phyloP scores from a whole-genome alignment of 2,113 vertebrate species.

The Anser cygnoides region DNA sequence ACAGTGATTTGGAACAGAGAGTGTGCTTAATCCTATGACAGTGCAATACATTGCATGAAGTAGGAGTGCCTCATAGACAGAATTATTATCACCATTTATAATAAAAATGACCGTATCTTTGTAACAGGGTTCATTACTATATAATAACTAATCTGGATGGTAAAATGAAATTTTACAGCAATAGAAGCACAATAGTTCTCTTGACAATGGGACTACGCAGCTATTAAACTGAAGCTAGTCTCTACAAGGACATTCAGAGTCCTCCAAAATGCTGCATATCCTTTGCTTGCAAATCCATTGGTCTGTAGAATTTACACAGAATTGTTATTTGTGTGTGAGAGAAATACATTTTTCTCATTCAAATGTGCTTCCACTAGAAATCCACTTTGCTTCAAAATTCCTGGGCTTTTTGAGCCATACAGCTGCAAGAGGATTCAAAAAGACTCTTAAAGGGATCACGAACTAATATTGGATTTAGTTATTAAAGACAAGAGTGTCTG shows the following conservation, averaged over 20 bases:
- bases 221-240: neutral
- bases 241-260: neutral
- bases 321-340: neutral
- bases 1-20: neutral
- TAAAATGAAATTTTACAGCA: constrained; percentile 25
- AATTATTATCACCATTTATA: constrained; percentile 24
- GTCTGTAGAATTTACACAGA: neutral
- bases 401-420: neutral
- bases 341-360: neutral
- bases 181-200: neutral
- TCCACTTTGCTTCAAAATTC: neutral
- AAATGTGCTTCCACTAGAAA: neutral
- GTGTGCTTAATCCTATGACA: neutral
- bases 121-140: neutral
- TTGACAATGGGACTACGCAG: neutral
- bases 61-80: neutral
- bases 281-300: neutral
- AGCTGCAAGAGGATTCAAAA: neutral
- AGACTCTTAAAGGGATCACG: neutral
- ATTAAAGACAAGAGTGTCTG: neutral
- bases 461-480: neutral
- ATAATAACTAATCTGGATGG: constrained; percentile 17
- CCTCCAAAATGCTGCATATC: neutral
- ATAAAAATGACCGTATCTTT: constrained; percentile 28
- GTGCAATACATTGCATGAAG: neutral